phyloP scores from a whole-genome alignment of 2,888 invertebrate species.

The Cynaeus angustus region DNA sequence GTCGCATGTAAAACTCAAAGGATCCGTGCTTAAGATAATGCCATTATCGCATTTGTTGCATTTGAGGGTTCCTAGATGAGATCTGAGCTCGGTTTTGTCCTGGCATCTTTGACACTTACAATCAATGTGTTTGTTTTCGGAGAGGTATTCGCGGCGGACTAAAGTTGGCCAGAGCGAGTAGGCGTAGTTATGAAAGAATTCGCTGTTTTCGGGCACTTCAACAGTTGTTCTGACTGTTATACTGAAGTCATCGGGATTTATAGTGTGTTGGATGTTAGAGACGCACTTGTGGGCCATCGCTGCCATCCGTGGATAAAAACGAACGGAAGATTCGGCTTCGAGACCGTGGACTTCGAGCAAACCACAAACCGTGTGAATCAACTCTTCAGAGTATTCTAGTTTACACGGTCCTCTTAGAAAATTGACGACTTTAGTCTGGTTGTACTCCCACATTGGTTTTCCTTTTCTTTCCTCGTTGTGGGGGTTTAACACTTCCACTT shows the following conservation, averaged over 20 bases:
- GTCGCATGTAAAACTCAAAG: conserved; percentile 73
- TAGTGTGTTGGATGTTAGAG: conserved; percentile 86
- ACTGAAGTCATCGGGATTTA: conserved; percentile 75
- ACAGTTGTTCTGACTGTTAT: conserved; percentile 82
- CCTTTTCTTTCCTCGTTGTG: conserved; percentile 78
- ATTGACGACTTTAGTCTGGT: conserved; percentile 84
- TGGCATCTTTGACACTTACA: conserved; percentile 84
- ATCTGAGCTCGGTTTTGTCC: conserved; percentile 87
- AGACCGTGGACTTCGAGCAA: conserved; percentile 88
- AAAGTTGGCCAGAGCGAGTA: conserved; percentile 83
- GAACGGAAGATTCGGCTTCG: conserved; percentile 81
- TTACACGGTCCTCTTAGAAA: conserved; percentile 84
- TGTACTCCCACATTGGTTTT: conserved; percentile 81
- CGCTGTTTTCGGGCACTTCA: conserved; percentile 77
- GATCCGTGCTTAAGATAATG: conserved; percentile 77
- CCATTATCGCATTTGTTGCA: conserved; percentile 86
- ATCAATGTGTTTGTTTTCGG: conserved; percentile 85
- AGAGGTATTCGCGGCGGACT: conserved; percentile 80
- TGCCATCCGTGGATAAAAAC: conserved; percentile 83
- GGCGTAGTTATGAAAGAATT: conserved; percentile 84
- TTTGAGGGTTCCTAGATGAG: conserved; percentile 85
- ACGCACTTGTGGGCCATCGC: conserved; percentile 88
- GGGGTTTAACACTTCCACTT: conserved; percentile 82
- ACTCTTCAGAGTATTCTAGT: conserved; percentile 80
- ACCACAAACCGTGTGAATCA: conserved; percentile 85